A percentile compares a stretch with the other conserved stretches of the same genome.
These are phyloP conservation scores for Cyprinodon variegatus DNA, from an alignment of 2,113 vertebrate species.

Conservation along the genomic window DNA sequence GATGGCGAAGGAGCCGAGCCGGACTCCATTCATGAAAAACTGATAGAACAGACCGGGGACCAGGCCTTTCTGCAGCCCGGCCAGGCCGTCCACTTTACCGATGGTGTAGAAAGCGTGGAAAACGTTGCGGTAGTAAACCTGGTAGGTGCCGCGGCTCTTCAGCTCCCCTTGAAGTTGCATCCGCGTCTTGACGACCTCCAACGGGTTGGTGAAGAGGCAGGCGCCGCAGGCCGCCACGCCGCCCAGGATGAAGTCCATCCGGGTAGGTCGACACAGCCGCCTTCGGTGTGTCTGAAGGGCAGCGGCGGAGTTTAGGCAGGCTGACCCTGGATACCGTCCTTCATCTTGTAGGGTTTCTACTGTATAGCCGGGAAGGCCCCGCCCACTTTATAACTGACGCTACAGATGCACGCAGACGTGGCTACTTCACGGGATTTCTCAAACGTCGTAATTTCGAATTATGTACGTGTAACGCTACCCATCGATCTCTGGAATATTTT, in stretches of 20 bases:
- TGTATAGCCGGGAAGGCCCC: too few species aligned
- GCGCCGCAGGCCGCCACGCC: slow-evolving; percentile 86
- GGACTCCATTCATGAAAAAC: slow-evolving; percentile 88
- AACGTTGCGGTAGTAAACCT: slow-evolving; percentile 85
- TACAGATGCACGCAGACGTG: not conserved
- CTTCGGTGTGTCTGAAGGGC: not conserved
- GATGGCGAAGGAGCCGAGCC: slow-evolving; percentile 85
- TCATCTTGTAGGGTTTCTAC: not conserved
- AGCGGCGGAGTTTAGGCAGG: slow-evolving; percentile 4
- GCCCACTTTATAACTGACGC: not conserved
- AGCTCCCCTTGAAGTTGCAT: slow-evolving; percentile 93
- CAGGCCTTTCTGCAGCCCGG: slow-evolving; percentile 86
- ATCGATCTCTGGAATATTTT: too few species aligned
- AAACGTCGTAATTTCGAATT: slow-evolving; percentile 1
- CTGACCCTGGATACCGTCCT: not conserved
- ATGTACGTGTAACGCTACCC: too few species aligned
- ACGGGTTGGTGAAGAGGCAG: slow-evolving; percentile 88
- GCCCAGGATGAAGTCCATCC: slow-evolving; percentile 88
- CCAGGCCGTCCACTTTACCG: slow-evolving; percentile 84
- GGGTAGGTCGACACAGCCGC: not conserved
- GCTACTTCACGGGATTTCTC: slow-evolving; percentile 24
- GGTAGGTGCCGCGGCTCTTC: slow-evolving; percentile 80
- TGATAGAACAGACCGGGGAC: slow-evolving; percentile 84
- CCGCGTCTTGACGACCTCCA: slow-evolving; percentile 90
- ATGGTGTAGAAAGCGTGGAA: slow-evolving; percentile 91